A percentile compares a stretch with the other conserved stretches of the same genome.
Evolutionary conservation across 2,113 vertebrate species (phyloP).

Genomic region (Cyprichromis sp.): DNA sequence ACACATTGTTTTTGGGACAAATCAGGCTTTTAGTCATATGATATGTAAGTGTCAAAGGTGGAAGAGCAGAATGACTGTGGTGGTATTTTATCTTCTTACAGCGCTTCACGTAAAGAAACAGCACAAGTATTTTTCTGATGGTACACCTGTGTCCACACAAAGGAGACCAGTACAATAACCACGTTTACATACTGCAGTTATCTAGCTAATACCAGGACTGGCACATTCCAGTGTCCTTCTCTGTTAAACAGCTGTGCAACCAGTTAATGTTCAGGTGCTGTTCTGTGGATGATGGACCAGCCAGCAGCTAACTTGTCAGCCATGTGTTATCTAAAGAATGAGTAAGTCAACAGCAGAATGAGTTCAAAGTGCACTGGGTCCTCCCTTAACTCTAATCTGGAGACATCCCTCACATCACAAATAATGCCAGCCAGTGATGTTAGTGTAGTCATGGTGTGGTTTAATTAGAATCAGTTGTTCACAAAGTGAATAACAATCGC

Average conservation of each 20-base stretch:
- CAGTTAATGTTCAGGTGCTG: conserved; percentile 61
- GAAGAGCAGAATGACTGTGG: neutral
- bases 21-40: neutral
- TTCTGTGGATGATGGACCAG: conserved; percentile 33
- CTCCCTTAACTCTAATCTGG: conserved; percentile 34
- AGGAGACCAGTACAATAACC: neutral
- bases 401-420: neutral
- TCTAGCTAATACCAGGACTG: conserved; percentile 33
- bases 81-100: neutral
- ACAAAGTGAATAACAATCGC: neutral
- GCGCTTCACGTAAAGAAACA: neutral
- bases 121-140: neutral
- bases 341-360: conserved; percentile 46
- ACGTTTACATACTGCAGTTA: conserved; percentile 5
- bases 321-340: conserved; percentile 61
- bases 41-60: neutral
- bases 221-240: conserved; percentile 43
- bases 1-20: neutral
- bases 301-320: conserved; percentile 47
- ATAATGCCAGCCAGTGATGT: neutral
- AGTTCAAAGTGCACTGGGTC: conserved; percentile 57
- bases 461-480: neutral
- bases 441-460: neutral
- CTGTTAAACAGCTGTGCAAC: conserved; percentile 58
- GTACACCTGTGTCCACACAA: neutral